Evolutionary conservation across 1,140 invertebrate species (phyloP), one percentile per base, ranked within the genome.

Genomic region (Plodia interpunctella): DNA sequence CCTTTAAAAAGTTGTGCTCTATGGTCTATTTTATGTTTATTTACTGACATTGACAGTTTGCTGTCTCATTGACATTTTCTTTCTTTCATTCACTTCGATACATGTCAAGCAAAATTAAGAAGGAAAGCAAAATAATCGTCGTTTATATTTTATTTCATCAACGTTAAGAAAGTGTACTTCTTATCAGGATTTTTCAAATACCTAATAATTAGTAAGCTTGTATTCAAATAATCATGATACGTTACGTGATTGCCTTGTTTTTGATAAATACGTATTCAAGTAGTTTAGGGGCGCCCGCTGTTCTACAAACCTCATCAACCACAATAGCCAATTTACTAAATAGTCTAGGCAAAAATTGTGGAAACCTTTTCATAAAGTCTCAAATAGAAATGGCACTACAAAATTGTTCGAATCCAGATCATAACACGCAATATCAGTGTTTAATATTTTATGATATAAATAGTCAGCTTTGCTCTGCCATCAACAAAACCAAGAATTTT

Each of bases 391-490:
- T 59, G 17, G 65, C 78, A 60, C 49, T 77, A 49, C 32, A 68
- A 28, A 60, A 72, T 51, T 88, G 85, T 57, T 44, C 38, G 28
- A 63, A 56, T 6, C 50, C 64, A 50, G 60, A 68, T 25, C 67
- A 20, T 19, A 63, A 65, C 28, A 63, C 62, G 51, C 65, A 79
- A 21, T 64, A 82, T 25, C 62, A 78, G 64, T 88, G 86, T 70
- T 68, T 78, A 13, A 80, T 84, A 60, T 87, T 83, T 62, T 86
- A 80, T 35, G 86, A 88, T 44, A 84, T 87, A 63, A 86, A 74
- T 54, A 71, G 32, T 25, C 80, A 80, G 30, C 70, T 88, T 6
- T 88, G 83, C 56, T 21, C 55, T 18, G 66, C 72, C 8, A 63
- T 68, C 21, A 56, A 30, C 59, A 18, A 55, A 5, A 58, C 68